Percentiles rank a stretch among this genome's conserved stretches.
phyloP scores from a whole-genome alignment of 2,797 vertebrate species.

The Ctenopoma kingsleyae region DNA sequence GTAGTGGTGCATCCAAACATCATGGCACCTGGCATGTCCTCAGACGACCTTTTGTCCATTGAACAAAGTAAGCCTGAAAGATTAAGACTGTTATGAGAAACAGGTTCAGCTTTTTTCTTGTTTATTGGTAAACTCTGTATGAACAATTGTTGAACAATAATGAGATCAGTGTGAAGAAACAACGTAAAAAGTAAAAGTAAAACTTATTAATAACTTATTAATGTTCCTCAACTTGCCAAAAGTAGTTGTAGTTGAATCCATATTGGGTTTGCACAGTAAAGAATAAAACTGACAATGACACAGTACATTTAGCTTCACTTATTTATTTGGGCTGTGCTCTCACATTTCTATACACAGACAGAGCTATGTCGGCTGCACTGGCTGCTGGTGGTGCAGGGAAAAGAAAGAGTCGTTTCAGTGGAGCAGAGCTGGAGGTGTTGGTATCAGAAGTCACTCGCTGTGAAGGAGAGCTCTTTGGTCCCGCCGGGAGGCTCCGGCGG shows the following conservation, averaged over 20 bases:
- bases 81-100: neutral
- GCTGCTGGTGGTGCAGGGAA: conserved; percentile 85
- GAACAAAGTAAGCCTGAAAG: conserved; percentile 84
- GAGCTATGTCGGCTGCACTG: conserved; percentile 85
- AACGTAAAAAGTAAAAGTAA: neutral
- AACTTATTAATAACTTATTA: neutral
- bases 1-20: conserved; percentile 89
- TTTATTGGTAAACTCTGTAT: conserved; percentile 13
- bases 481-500: conserved; percentile 84
- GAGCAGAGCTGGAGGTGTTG: conserved; percentile 87
- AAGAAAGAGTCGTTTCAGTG: conserved; percentile 89
- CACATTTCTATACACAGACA: conserved; percentile 71
- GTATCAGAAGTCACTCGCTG: conserved; percentile 88
- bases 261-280: neutral
- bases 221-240: neutral
- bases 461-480: conserved; percentile 87
- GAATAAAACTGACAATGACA: neutral
- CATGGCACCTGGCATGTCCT: conserved; percentile 86
- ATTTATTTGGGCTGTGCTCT: conserved; percentile 11
- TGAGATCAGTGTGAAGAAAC: neutral
- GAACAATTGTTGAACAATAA: no score
- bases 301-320: conserved; percentile 30
- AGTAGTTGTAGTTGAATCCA: neutral
- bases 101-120: neutral
- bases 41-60: conserved; percentile 84